Base-by-base conservation (phyloP, 2,113 vertebrate genomes). In the Monopterus albus region DNA sequence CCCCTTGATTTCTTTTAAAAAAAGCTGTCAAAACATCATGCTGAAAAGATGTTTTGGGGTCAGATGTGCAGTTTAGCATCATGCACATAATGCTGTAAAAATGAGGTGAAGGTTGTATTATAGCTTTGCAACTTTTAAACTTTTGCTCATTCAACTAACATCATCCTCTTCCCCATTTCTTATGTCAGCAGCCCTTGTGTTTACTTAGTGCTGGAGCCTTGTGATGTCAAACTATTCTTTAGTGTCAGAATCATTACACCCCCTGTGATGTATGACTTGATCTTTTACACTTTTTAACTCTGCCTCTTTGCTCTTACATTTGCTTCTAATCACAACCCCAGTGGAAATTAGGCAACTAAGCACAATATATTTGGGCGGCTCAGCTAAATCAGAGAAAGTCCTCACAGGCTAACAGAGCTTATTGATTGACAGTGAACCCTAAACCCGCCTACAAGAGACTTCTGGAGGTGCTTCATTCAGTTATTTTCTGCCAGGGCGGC, bases 11-110 rank as follows among this genome's bases (percentile, higher is more conserved):
- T 67, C 29, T n/a, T n/a, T n/a, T 71, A 5, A 53, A 25, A 47
- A 53, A 65, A 75, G 25, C 60, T 66, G 75, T 84, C 84, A 57
- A 60, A 82, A 53, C 53, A 47, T 64, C 58, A 79, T 59, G 9
- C 33, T 2, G 15, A 42, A 87, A 80, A 73, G 74, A 77, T 82
- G 69, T 60, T 81, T 58, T 6, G 17, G 33, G 36, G 45, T 69
- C 55, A 69, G 7, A 6, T 58, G 26, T 56, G 21, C 52, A 76
- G 52, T 63, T 84, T 57, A 59, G 39, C 0, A 49, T 76, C 70
- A 46, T 26, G 25, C 5, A 52, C 50, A 56, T 21, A 68, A 66
- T 50, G n/a, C 21, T 51, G 23, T 17, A 53, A 72, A 61, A 70
- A 69, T 25, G 7, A 55, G 65, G 1, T 17, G 26, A 58, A 61